Base-by-base conservation (phyloP, 2,113 vertebrate species). In the Sinosuthora webbiana region DNA sequence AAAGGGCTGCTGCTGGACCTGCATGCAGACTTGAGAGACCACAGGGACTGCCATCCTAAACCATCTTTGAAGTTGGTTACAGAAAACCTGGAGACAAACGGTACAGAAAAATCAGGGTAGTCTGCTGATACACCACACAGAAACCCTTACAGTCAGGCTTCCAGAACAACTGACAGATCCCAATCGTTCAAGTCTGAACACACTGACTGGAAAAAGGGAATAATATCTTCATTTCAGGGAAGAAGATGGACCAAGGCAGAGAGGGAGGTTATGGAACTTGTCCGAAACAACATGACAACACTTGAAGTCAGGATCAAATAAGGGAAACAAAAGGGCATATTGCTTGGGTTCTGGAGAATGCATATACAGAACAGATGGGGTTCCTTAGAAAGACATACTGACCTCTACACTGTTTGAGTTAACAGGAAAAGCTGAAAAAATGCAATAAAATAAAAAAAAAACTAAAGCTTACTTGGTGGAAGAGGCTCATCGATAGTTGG, bases 381-480 rank as follows among this genome's bases (percentile, higher is more conserved):
- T 88, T 95, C 84, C 70, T 95, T 45, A 81, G 67, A 93, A 94
- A 95, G 97, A 91, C 89, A 97, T 97, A 98, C 97, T 98, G 95
- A 97, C 97, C 95, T 98, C 94, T 79, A 87, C 31, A 92, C 83
- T 91, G 70, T 97, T 96, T 87, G 80, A 92, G 62, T 97, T 90
- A 94, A 95, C 79, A 97, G 93, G 96, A 97, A 96, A 96, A 94
- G 75, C 89, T 96, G 96, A 95, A 97, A 97, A 96, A 95, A 96
- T 21, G 81, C 71, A 97, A 97, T 21, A 96, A 50, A 87, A 95
- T 84, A 95, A 95, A 96, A 95, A 41, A 13, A 41, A 98, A 98
- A 97, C 97, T 98, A 97, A 97, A 97, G 97, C 99, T 99, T 99
- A 99, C 99, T 99, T 99, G 99, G 99, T 97, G 99, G 99, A 98